phyloP scores from a whole-genome alignment of 2,797 vertebrate genomes.

The Meriones psammophilus region DNA sequence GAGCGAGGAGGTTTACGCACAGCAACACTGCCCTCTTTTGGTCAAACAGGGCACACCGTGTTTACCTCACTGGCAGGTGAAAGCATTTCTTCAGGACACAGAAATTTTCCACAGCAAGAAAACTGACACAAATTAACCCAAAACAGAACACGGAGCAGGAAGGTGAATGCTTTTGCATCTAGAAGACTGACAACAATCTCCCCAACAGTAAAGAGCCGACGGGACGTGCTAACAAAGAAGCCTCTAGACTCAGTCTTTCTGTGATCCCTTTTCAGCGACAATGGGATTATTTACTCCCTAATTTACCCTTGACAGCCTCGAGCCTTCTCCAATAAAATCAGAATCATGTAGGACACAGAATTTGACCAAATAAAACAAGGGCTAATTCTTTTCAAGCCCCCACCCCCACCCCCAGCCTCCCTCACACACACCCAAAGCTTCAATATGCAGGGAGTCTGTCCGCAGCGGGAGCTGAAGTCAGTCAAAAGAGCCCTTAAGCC shows the following conservation, averaged over 20 bases:
- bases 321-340: constrained; percentile 56
- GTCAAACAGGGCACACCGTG: constrained; percentile 77
- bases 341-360: constrained; percentile 44
- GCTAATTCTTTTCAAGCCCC: background rate
- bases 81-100: constrained; percentile 77
- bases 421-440: background rate
- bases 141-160: constrained; percentile 5
- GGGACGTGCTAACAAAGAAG: constrained; percentile 69
- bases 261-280: constrained; percentile 44
- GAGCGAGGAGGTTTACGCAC: constrained; percentile 79
- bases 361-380: constrained; percentile 65
- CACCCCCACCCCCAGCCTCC: background rate
- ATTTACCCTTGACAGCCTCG: constrained; percentile 70
- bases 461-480: constrained; percentile 20
- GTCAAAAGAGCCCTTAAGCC: background rate
- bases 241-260: constrained; percentile 39
- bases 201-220: background rate
- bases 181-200: constrained; percentile 4
- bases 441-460: background rate
- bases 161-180: background rate
- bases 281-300: constrained; percentile 45
- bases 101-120: constrained; percentile 72
- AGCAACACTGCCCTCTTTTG: constrained; percentile 91
- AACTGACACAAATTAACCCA: constrained; percentile 70
- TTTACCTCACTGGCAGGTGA: constrained; percentile 80